A percentile compares a stretch with the other conserved stretches of the same genome.
phyloP scores from a whole-genome alignment of 2,113 vertebrate species.

The Paracanthobrama guichenoti region DNA sequence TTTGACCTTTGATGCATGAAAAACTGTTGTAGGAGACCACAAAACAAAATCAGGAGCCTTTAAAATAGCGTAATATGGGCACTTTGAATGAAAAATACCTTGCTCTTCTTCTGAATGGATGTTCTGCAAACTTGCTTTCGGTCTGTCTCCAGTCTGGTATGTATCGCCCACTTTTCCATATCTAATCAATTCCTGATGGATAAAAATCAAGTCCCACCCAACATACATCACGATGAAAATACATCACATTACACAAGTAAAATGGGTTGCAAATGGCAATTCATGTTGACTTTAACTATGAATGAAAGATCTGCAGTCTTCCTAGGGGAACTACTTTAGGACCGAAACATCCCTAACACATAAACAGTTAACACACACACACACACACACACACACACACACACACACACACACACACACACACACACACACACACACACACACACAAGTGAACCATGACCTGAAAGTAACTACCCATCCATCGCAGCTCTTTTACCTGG shows the following conservation, averaged over 20 bases:
- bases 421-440: too few species aligned
- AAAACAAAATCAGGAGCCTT: too few species aligned
- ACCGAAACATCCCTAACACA: background rate
- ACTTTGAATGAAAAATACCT: too few species aligned
- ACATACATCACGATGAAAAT: background rate
- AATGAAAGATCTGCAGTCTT: background rate
- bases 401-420: too few species aligned
- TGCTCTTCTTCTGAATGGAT: background rate
- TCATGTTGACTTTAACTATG: background rate
- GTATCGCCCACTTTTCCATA: background rate
- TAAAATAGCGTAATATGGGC: too few species aligned
- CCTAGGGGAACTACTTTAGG: background rate
- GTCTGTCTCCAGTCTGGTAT: background rate
- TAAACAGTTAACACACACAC: background rate
- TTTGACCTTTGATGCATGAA: too few species aligned
- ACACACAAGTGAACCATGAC: background rate
- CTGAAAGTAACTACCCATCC: background rate
- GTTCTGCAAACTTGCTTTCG: background rate
- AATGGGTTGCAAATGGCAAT: background rate
- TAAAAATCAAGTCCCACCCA: background rate
- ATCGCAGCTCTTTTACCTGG: conserved; percentile 1
- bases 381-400: too few species aligned
- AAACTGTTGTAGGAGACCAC: too few species aligned
- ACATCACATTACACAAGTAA: background rate
- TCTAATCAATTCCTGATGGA: background rate